Percentiles rank a stretch among this genome's conserved stretches.
phyloP scores from a whole-genome alignment of 2,888 invertebrate genomes.

The Synanthedon myopaeformis region DNA sequence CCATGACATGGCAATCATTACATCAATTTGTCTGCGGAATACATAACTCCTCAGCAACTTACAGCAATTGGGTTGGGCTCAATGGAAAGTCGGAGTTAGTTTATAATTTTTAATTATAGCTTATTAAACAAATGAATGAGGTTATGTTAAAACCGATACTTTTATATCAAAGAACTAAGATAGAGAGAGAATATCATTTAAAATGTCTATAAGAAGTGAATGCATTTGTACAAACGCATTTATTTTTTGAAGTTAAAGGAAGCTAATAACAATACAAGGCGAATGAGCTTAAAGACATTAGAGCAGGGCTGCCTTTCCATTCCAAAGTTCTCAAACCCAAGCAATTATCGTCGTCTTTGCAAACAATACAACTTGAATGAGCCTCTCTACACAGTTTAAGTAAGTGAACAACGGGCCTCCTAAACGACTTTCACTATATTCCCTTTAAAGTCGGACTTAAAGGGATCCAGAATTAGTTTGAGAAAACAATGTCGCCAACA shows the following conservation, averaged over 20 bases:
- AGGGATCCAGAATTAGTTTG: slow-evolving; percentile 4
- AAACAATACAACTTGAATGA: slow-evolving; percentile 20
- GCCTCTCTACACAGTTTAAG: slow-evolving; percentile 24
- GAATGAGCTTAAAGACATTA: slow-evolving; percentile 16
- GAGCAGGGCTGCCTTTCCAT: slow-evolving; percentile 19
- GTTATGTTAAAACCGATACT: too few species aligned
- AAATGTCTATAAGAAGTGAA: too few species aligned
- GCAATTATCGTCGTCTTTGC: slow-evolving; percentile 7
- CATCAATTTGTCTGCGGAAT: too few species aligned
- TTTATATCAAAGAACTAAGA: too few species aligned
- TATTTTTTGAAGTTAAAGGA: slow-evolving; percentile 1
- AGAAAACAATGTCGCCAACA: neutral
- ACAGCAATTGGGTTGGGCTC: too few species aligned
- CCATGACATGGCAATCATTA: too few species aligned
- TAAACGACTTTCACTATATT: slow-evolving; percentile 14
- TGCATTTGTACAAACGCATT: neutral
- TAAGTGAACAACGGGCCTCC: slow-evolving; percentile 17
- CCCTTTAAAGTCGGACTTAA: slow-evolving; percentile 23
- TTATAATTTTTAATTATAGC: too few species aligned
- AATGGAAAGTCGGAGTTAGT: too few species aligned
- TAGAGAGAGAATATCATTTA: too few species aligned
- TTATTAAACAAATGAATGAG: too few species aligned
- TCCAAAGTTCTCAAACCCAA: slow-evolving; percentile 15
- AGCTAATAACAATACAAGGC: slow-evolving; percentile 11
- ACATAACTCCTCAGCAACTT: too few species aligned